Base-by-base conservation (phyloP, 2,113 vertebrate genomes). In the Tiliqua scincoides region DNA sequence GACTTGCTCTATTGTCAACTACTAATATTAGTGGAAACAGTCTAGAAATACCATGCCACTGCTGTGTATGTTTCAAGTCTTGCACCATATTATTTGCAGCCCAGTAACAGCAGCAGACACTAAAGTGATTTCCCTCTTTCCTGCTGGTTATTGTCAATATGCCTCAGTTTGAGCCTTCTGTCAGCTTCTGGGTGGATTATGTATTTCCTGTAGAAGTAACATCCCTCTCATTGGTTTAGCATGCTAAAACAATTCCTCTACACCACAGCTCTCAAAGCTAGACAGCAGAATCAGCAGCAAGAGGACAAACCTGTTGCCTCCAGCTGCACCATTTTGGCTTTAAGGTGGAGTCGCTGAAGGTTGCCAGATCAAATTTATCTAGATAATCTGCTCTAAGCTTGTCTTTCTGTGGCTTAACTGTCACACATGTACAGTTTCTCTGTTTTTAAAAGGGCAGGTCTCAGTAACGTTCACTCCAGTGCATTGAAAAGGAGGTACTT, bases 1-100 rank as follows among this genome's bases (percentile, higher is more conserved):
- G 18, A 25, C 57, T 62, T 27, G 77, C 21, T 11, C 1, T 15
- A 1, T 0, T 40, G 18, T 9, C 3, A 71, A 15, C 0, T 0
- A 63, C 18, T 40, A 83, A 25, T 23, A 2, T 12, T 81, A 43
- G 25, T 80, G 59, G 15, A 12, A 43, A 18, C 25, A 63, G 35
- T 79, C 35, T 23, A 43, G 21, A 79, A 62, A 40, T 7, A 0
- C 43, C 14, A 30, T 12, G 9, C 23, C 43, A 68, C 40, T 18
- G 40, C 20, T 70, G 37, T 17, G 43, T 25, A 35, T 40, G 12
- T 43, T 65, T 7, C 25, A 65, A 65, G 75, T 30, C 10, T 77
- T 17, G 52, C 7, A 12, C 37, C 43, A 37, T 43, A 73, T 11
- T 40, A 11, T 32, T 77, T n/a, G 35, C 18, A 78, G n/a, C 20